phyloP scores from a whole-genome alignment of 2,113 vertebrate genomes.

The Dendropsophus ebraccatus region DNA sequence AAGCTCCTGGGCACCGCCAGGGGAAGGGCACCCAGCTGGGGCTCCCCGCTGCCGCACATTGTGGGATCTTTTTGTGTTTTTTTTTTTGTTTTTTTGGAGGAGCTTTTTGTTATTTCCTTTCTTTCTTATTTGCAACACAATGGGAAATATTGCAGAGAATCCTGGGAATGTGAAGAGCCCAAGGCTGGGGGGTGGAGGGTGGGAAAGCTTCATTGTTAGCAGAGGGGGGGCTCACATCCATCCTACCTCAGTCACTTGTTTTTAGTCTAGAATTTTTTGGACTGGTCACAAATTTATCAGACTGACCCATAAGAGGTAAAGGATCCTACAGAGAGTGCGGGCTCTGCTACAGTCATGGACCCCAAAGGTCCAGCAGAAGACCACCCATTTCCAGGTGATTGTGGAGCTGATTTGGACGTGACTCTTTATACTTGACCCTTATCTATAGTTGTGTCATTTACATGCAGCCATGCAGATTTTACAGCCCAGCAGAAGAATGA shows the following conservation, averaged over 20 bases:
- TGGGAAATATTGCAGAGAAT: background rate
- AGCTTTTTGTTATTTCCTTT: conserved; percentile 22
- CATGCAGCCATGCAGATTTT: background rate
- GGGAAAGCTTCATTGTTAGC: background rate
- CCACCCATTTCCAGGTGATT: too few species aligned
- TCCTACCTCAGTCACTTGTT: background rate
- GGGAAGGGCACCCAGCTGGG: conserved; percentile 13
- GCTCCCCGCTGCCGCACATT: background rate
- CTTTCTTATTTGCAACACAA: background rate
- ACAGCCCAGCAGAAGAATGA: background rate
- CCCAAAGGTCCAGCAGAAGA: too few species aligned
- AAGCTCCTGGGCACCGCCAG: conserved; percentile 15
- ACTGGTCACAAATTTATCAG: too few species aligned
- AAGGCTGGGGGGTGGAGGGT: background rate
- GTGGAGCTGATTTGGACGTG: background rate
- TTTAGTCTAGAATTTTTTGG: background rate
- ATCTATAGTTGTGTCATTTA: background rate
- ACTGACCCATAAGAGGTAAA: too few species aligned
- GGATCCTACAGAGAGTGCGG: too few species aligned
- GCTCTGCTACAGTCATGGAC: too few species aligned
- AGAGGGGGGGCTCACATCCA: background rate
- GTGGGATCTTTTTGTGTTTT: background rate
- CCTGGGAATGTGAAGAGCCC: conserved; percentile 9
- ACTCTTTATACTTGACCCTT: background rate
- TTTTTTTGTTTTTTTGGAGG: background rate